Conservation (phyloP, 2,113 vertebrate genomes). For the Hyaena hyaena region DNA sequence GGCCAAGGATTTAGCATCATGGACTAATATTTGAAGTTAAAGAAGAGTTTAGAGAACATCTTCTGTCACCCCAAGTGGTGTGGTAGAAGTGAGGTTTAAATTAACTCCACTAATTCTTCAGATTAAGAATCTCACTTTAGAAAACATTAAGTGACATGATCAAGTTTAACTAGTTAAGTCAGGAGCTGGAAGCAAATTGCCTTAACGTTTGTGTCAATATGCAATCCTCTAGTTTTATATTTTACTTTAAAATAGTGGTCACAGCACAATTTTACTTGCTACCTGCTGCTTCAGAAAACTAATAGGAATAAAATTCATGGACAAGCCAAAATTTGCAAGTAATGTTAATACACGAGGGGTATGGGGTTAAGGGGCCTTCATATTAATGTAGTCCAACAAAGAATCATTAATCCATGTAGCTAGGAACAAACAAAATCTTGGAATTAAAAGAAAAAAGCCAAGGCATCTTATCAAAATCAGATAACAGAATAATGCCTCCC, state of each 20-base stretch:
- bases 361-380: background rate
- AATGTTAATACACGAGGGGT: background rate
- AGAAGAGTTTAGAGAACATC: constrained; percentile 31
- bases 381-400: constrained; percentile 26
- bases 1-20: constrained; percentile 17
- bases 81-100: background rate
- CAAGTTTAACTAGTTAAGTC: constrained; percentile 32
- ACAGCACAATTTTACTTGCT: background rate
- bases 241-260: constrained; percentile 15
- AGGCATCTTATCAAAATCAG: constrained; percentile 41
- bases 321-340: background rate
- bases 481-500: constrained; percentile 25
- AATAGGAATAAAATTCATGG: background rate
- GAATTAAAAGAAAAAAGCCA: background rate
- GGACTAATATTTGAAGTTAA: constrained; percentile 49
- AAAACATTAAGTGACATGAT: constrained; percentile 22
- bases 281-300: constrained; percentile 38
- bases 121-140: constrained; percentile 7
- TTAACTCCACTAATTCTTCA: background rate
- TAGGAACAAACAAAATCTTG: constrained; percentile 45
- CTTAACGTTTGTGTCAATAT: constrained; percentile 11
- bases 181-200: background rate
- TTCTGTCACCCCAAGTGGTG: background rate
- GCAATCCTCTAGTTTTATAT: background rate
- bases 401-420: background rate